Conservation (phyloP, 2,888 invertebrate species). For the Zonitis immaculata region DNA sequence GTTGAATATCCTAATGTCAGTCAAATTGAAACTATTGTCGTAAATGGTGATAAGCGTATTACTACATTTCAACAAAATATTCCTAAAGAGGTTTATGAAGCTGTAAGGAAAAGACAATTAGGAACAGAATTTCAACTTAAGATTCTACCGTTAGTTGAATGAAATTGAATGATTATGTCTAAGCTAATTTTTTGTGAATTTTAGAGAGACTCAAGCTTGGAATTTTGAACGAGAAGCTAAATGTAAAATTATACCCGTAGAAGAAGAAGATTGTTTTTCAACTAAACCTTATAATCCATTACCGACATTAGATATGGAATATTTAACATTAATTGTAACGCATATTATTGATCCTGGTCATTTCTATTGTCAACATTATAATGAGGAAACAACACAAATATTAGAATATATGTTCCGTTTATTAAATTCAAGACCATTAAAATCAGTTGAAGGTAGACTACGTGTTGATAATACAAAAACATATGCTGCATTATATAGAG, state of each 20-base stretch:
- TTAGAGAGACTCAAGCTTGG: slow-evolving; percentile 52
- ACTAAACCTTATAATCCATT: slow-evolving; percentile 28
- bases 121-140: slow-evolving; percentile 53
- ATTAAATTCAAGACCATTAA: slow-evolving; percentile 43
- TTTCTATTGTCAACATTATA: slow-evolving; percentile 63
- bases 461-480: slow-evolving; percentile 41
- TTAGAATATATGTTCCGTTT: slow-evolving; percentile 41
- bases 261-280: slow-evolving; percentile 28
- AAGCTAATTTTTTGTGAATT: no score
- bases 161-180: no score
- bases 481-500: slow-evolving; percentile 56
- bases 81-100: slow-evolving; percentile 66
- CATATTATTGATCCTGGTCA: slow-evolving; percentile 56
- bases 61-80: slow-evolving; percentile 59
- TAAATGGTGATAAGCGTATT: slow-evolving; percentile 44
- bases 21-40: slow-evolving; percentile 32
- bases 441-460: slow-evolving; percentile 29
- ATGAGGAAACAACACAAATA: slow-evolving; percentile 42
- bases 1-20: slow-evolving; percentile 58
- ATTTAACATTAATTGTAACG: slow-evolving; percentile 30
- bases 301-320: slow-evolving; percentile 33
- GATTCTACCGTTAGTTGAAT: slow-evolving; percentile 59
- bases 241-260: neutral
- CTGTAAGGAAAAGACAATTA: slow-evolving; percentile 63
- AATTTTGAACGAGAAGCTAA: slow-evolving; percentile 34